phyloP scores from a whole-genome alignment of 2,888 invertebrate genomes.

The Sminthurides aquaticus region DNA sequence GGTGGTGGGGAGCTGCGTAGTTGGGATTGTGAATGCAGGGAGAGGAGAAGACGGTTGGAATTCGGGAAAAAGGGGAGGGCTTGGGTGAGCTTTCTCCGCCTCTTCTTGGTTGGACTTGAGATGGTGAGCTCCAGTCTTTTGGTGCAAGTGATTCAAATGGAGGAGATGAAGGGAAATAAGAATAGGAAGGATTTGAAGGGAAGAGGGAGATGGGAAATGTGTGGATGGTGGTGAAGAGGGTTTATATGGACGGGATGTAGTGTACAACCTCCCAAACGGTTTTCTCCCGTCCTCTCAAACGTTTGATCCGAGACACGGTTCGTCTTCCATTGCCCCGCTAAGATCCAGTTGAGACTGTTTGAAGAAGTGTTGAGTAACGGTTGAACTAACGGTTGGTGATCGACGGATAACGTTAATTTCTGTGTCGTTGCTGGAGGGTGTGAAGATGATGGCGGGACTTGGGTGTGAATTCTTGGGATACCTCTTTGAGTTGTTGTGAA shows the following conservation, averaged over 20 bases:
- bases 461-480: too few species aligned
- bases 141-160: too few species aligned
- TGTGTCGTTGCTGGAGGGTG: too few species aligned
- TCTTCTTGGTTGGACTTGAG: neutral
- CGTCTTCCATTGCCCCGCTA: neutral
- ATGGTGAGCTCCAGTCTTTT: too few species aligned
- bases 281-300: conserved; percentile 4
- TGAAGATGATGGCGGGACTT: too few species aligned
- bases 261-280: neutral
- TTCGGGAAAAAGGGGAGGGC: neutral
- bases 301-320: neutral
- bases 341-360: too few species aligned
- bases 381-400: too few species aligned
- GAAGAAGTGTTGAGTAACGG: too few species aligned
- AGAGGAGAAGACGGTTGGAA: neutral
- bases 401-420: too few species aligned
- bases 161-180: conserved; percentile 1
- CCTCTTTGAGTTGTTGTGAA: too few species aligned
- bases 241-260: neutral
- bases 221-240: too few species aligned
- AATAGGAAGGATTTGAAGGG: neutral
- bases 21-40: neutral
- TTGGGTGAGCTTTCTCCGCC: neutral
- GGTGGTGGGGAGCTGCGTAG: conserved; percentile 6
- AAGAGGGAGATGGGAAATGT: neutral